phyloP scores from a whole-genome alignment of 2,797 vertebrate species.

The Pseudochaenichthys georgianus region DNA sequence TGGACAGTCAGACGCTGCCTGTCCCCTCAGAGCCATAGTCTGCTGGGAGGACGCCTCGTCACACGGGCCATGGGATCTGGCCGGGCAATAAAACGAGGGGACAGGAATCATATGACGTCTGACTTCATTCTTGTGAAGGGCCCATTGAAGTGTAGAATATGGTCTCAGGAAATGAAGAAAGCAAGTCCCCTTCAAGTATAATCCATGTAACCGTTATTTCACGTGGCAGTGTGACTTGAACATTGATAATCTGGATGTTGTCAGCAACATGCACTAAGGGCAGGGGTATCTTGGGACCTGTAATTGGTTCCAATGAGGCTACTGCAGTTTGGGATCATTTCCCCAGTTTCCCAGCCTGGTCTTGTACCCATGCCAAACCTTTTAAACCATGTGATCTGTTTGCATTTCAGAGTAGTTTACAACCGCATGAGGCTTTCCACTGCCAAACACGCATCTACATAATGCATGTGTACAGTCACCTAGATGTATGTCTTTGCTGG shows the following conservation, averaged over 20 bases:
- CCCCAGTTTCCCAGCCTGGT: conserved; percentile 41
- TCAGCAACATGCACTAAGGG: conserved; percentile 37
- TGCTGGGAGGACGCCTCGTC: conserved; percentile 27
- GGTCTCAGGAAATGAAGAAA: too few species aligned
- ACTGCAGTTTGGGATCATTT: conserved; percentile 37
- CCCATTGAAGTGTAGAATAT: too few species aligned
- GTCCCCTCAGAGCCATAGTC: conserved; percentile 22
- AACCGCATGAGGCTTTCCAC: conserved; percentile 31
- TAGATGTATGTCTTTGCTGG: conserved; percentile 41
- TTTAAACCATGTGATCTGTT: conserved; percentile 32
- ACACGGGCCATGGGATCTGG: conserved; percentile 39
- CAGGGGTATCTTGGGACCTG: conserved; percentile 36
- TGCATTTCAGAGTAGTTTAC: conserved; percentile 44
- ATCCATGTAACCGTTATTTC: too few species aligned
- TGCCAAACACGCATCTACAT: conserved; percentile 47
- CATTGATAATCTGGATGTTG: conserved; percentile 16
- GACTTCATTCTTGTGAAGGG: not conserved
- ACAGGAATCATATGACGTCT: conserved; percentile 39
- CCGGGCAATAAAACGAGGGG: conserved; percentile 40
- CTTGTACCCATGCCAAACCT: conserved; percentile 21
- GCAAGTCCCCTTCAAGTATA: too few species aligned
- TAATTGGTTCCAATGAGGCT: conserved; percentile 52
- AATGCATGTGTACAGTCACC: conserved; percentile 53
- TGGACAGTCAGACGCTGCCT: conserved; percentile 16
- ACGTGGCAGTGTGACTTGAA: too few species aligned